Base-by-base conservation (phyloP, 2,113 vertebrate genomes). In the Todiramphus saurophagus region DNA sequence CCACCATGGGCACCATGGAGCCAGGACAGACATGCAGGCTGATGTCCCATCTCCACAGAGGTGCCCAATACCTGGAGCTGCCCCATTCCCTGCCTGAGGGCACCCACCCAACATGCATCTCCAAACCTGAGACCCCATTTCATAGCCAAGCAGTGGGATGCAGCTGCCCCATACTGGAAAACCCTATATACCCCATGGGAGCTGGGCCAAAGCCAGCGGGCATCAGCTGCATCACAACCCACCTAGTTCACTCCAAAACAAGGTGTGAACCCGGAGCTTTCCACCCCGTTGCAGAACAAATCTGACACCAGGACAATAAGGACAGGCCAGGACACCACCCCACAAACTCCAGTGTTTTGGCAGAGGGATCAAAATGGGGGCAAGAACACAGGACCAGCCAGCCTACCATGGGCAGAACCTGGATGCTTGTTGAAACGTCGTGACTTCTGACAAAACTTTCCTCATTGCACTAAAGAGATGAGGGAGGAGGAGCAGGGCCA, bases 1-100 rank as follows among this genome's bases (percentile, higher is more conserved):
- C 48, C 31, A 33, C 19, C n/a, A 0, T 0, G 0, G 43, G 84
- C 31, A 33, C 19, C n/a, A 0, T 0, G 0, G 43, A 85, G 74
- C 53, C 64, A 68, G 69, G 58, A n/a, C n/a, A 55, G 62, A 8
- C 8, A 0, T 1, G 6, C 9, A 70, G 66, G 62, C 18, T 51
- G 28, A 33, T 33, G 44, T 35, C 11, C 23, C 13, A 15, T 7
- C 69, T 59, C 44, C 53, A 28, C 5, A 25, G 7, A 60, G 27
- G 14, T 27, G 28, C 15, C 28, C 6, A 2, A n/a, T n/a, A 25
- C 13, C 46, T 11, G 12, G 43, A 20, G 53, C 18, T 70, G 51
- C 8, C 28, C 20, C 27, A 16, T 24, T 46, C 23, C 16, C 46
- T 51, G 35, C 6, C 31, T 75, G 35, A 15, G 15, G 24, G 2